phyloP scores from a whole-genome alignment of 64 coral and sea anemone species.

The Pocillopora verrucosa region DNA sequence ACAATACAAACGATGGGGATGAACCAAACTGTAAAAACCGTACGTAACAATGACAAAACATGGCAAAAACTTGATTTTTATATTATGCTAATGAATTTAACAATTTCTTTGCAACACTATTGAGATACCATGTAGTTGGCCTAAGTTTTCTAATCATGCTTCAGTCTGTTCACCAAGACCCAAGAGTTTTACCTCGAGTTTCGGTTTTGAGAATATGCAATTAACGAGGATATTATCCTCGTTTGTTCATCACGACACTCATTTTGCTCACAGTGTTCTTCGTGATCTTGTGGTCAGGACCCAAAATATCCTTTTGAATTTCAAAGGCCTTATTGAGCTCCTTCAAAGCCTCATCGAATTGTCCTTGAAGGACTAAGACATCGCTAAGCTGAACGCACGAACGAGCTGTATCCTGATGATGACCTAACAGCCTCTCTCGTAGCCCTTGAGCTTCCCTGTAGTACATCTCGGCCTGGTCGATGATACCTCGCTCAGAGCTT shows the following conservation, averaged over 20 bases:
- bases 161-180: too few species aligned
- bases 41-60: too few species aligned
- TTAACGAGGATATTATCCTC: not conserved
- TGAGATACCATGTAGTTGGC: too few species aligned
- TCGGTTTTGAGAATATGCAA: too few species aligned
- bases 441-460: constrained; percentile 1
- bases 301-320: not conserved
- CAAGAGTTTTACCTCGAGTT: too few species aligned
- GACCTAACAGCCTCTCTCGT: not conserved
- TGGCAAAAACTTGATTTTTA: too few species aligned
- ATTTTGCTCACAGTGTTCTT: not conserved
- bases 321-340: not conserved
- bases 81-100: too few species aligned
- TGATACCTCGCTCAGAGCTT: not conserved
- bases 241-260: not conserved
- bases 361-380: not conserved
- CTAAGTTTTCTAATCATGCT: too few species aligned
- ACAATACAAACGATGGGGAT: too few species aligned
- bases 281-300: not conserved
- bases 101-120: too few species aligned
- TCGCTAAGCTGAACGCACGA: constrained; percentile 1
- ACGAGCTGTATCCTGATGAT: too few species aligned
- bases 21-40: too few species aligned
- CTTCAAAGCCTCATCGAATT: not conserved
- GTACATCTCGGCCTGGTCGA: constrained; percentile 8